Conservation (phyloP, 1,140 invertebrate genomes). For the Penaeus vannamei region DNA sequence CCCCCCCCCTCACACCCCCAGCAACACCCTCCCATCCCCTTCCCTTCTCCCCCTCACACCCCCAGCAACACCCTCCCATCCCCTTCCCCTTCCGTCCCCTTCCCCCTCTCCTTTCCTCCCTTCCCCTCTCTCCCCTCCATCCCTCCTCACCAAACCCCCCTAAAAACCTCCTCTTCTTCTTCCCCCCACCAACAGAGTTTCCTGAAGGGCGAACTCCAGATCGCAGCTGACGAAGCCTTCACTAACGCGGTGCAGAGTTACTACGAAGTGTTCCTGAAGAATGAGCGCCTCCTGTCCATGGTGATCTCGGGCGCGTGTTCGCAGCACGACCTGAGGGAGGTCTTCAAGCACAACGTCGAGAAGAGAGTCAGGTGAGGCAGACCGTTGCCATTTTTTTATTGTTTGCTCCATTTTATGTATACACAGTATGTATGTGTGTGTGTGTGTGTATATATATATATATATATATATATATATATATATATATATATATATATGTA, state of each 20-base stretch:
- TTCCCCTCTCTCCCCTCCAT: no score
- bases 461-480: slow-evolving; percentile 51
- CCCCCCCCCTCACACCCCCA: no score
- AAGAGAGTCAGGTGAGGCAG: slow-evolving; percentile 87
- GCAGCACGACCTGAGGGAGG: slow-evolving; percentile 98
- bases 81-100: no score
- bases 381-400: not conserved
- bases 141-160: not conserved
- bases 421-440: not conserved
- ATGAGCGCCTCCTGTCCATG: slow-evolving; percentile 95
- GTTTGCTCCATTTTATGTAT: not conserved
- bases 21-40: no score
- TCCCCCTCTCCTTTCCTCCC: no score
- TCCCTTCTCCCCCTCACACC: no score
- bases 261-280: slow-evolving; percentile 97
- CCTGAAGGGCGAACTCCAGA: slow-evolving; percentile 95
- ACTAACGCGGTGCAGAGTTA: slow-evolving; percentile 99
- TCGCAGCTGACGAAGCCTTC: slow-evolving; percentile 99
- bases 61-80: not conserved
- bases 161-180: slow-evolving; percentile 42
- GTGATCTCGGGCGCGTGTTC: slow-evolving; percentile 97
- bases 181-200: slow-evolving; percentile 78
- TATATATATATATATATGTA: slow-evolving; percentile 51
- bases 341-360: slow-evolving; percentile 97
- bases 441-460: slow-evolving; percentile 45